A percentile compares a stretch with the other conserved stretches of the same genome.
Conservation (phyloP, 1,140 invertebrate genomes). For the Andrena cerasifolii region DNA sequence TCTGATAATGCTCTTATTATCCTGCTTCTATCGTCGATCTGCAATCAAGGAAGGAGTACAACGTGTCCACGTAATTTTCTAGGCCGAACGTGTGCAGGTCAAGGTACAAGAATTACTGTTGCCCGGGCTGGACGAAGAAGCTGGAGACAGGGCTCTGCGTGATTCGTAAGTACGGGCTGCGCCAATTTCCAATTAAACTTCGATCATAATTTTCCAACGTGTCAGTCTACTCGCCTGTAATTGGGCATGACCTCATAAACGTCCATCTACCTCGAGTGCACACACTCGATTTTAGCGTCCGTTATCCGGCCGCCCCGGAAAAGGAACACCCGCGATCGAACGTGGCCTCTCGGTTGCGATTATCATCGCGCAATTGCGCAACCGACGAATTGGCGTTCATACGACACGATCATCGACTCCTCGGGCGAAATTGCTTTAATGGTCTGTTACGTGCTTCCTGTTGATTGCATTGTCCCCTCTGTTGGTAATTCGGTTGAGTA, state of each 20-base stretch:
- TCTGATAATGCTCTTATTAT: no score
- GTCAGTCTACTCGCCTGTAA: neutral
- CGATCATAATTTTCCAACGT: neutral
- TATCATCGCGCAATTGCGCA: slow-evolving; percentile 58
- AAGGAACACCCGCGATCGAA: slow-evolving; percentile 44
- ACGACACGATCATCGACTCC: slow-evolving; percentile 45
- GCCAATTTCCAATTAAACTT: neutral
- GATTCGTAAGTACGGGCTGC: slow-evolving; percentile 87
- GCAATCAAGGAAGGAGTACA: neutral
- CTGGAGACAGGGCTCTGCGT: slow-evolving; percentile 88
- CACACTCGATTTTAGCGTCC: slow-evolving; percentile 31
- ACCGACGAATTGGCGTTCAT: slow-evolving; percentile 55
- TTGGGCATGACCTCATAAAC: slow-evolving; percentile 42
- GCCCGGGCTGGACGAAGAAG: slow-evolving; percentile 91
- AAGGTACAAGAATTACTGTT: slow-evolving; percentile 88
- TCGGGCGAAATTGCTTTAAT: slow-evolving; percentile 65
- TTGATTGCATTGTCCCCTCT: slow-evolving; percentile 59
- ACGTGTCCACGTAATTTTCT: slow-evolving; percentile 74
- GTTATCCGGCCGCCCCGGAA: neutral
- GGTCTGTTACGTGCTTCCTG: slow-evolving; percentile 65
- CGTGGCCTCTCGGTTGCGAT: slow-evolving; percentile 23
- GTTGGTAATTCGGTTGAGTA: slow-evolving; percentile 15
- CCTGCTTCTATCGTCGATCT: no score
- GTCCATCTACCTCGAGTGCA: neutral
- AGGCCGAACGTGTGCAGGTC: slow-evolving; percentile 91